phyloP scores from a whole-genome alignment of 2,113 vertebrate species.

The Leucoraja erinaceus region DNA sequence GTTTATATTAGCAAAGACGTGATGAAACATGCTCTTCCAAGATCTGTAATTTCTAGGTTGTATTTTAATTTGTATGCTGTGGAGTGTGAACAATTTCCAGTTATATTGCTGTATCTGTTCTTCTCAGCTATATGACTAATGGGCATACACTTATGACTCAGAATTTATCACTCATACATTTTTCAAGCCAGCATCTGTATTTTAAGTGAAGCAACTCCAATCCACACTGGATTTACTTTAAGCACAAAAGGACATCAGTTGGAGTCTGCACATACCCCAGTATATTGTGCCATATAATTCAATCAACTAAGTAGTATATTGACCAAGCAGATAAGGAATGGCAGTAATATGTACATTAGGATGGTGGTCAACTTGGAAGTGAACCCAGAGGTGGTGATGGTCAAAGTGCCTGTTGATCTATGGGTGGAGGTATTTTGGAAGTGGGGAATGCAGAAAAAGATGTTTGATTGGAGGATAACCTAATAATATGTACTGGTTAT shows the following conservation, averaged over 20 bases:
- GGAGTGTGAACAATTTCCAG: not conserved
- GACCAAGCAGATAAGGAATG: too few relatives aligned
- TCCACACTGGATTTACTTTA: not conserved
- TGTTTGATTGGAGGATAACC: not conserved
- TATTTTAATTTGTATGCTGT: not conserved
- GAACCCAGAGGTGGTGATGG: too few relatives aligned
- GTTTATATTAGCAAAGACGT: not conserved
- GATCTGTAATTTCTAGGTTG: not conserved
- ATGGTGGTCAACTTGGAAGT: too few relatives aligned
- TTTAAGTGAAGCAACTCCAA: not conserved
- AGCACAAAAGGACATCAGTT: not conserved
- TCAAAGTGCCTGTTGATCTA: too few relatives aligned
- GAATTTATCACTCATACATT: not conserved
- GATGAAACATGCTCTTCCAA: not conserved
- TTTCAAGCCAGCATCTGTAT: not conserved
- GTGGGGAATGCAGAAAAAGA: not conserved
- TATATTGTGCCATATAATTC: not conserved
- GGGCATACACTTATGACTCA: not conserved
- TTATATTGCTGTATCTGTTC: constrained; percentile 6
- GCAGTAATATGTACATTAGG: too few relatives aligned
- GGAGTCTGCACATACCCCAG: not conserved
- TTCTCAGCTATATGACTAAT: not conserved
- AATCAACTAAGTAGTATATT: not conserved
- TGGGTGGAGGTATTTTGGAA: too few relatives aligned
- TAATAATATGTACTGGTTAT: not conserved